Percentiles rank a stretch among this genome's conserved stretches.
These are phyloP conservation scores for Hypomesus transpacificus DNA, from an alignment of 2,113 vertebrate species.

Conservation along the genomic window DNA sequence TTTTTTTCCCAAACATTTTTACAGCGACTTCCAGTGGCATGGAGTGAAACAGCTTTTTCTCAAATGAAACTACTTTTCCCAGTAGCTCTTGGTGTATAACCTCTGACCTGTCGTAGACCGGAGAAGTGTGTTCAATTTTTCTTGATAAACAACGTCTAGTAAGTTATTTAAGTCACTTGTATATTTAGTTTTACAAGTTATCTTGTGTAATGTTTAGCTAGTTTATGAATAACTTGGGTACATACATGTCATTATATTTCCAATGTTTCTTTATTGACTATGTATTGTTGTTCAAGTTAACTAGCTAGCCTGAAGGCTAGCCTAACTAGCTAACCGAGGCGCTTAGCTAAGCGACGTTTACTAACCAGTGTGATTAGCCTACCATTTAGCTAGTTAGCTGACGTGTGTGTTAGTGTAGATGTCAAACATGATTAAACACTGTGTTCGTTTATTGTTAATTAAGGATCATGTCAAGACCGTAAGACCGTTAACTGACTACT, in stretches of 20 bases:
- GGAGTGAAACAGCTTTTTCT: neutral
- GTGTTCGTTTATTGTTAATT: too few species aligned
- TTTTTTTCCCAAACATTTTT: neutral
- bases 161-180: neutral
- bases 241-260: too few species aligned
- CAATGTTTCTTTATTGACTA: too few species aligned
- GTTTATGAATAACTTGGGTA: too few species aligned
- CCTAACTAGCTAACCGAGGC: too few species aligned
- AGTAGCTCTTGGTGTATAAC: neutral
- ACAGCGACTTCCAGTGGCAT: slow-evolving; percentile 12
- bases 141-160: neutral
- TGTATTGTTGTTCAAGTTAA: neutral
- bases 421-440: too few species aligned
- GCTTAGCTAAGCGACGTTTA: too few species aligned
- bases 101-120: neutral
- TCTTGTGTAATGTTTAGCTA: neutral
- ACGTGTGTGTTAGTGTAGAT: too few species aligned
- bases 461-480: too few species aligned
- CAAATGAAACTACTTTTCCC: slow-evolving; percentile 29
- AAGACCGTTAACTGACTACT: too few species aligned
- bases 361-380: too few species aligned
- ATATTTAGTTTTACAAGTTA: neutral
- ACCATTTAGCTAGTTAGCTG: too few species aligned
- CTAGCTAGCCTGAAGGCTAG: neutral
- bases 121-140: neutral